These are phyloP conservation scores for Omphaloscelis lunosa DNA, from an alignment of 2,888 invertebrate genomes.

Conservation along the genomic window DNA sequence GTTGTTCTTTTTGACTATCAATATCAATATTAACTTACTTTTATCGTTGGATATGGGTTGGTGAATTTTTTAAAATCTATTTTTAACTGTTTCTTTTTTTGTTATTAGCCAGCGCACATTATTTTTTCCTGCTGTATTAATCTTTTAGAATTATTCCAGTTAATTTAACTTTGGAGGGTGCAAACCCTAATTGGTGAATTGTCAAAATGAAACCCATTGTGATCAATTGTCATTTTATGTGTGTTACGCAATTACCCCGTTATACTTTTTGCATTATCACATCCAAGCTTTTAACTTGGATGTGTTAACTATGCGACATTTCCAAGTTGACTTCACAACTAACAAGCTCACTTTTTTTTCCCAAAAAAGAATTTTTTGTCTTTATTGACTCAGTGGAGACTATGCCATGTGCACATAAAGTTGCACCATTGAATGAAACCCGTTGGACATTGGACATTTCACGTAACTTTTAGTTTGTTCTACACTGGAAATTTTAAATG, in stretches of 20 bases:
- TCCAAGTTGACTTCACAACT: conserved; percentile 7
- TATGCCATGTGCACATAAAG: conserved; percentile 37
- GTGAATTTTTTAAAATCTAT: too few relatives aligned
- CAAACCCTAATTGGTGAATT: too few relatives aligned
- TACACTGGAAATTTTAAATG: conserved; percentile 41
- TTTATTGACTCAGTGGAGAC: conserved; percentile 5
- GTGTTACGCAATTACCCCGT: too few relatives aligned
- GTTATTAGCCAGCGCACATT: too few relatives aligned
- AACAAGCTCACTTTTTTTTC: conserved; percentile 8
- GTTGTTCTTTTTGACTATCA: background rate
- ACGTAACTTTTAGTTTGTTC: conserved; percentile 49
- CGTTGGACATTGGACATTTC: conserved; percentile 44
- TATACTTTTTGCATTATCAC: background rate
- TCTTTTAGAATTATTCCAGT: background rate
- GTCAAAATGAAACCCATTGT: too few relatives aligned
- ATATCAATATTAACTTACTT: background rate
- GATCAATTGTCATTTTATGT: too few relatives aligned
- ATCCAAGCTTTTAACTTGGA: background rate
- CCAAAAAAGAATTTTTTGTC: too few relatives aligned
- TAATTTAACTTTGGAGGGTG: too few relatives aligned
- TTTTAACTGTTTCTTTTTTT: background rate
- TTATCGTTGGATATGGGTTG: background rate
- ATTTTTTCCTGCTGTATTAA: background rate
- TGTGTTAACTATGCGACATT: background rate
- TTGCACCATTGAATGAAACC: conserved; percentile 45